Evolutionary conservation across 1,140 invertebrate species (phyloP).

Genomic region (Eueides isabella): DNA sequence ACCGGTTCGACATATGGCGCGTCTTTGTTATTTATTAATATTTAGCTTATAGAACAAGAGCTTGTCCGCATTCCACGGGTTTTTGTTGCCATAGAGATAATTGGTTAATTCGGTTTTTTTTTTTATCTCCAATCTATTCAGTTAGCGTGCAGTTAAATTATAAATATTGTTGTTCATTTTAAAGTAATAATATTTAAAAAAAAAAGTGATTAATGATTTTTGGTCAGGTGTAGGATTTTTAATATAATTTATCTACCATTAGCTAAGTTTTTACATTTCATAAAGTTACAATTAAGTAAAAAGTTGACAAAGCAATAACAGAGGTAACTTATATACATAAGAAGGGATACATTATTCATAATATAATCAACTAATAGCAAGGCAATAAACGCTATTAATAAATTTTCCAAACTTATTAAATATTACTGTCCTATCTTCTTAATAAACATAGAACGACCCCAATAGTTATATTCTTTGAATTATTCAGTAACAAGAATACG

Average conservation of each 20-base stretch:
- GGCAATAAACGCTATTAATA: too few relatives aligned
- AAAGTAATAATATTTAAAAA: neutral
- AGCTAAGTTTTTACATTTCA: neutral
- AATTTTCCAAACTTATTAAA: too few relatives aligned
- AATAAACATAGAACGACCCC: neutral
- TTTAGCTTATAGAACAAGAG: constrained; percentile 57
- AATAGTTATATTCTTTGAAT: neutral
- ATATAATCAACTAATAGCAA: too few relatives aligned
- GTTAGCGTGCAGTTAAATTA: neutral
- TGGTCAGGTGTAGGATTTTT: too few relatives aligned
- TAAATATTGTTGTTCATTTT: neutral
- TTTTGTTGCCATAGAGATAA: constrained; percentile 48
- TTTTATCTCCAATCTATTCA: neutral
- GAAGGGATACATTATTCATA: too few relatives aligned
- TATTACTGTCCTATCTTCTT: neutral
- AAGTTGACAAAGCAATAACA: too few relatives aligned
- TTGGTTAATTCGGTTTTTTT: constrained; percentile 22
- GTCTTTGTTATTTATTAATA: constrained; percentile 69
- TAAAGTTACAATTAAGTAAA: too few relatives aligned
- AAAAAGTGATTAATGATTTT: too few relatives aligned
- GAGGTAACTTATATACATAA: too few relatives aligned
- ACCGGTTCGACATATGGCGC: constrained; percentile 70
- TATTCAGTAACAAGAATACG: constrained; percentile 8
- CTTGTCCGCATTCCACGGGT: constrained; percentile 70
- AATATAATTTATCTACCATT: too few relatives aligned